Percentiles rank a stretch among this genome's conserved stretches.
These are phyloP conservation scores for Benitochromis conjunctus DNA, from an alignment of 2,113 vertebrate genomes.

Conservation along the genomic window DNA sequence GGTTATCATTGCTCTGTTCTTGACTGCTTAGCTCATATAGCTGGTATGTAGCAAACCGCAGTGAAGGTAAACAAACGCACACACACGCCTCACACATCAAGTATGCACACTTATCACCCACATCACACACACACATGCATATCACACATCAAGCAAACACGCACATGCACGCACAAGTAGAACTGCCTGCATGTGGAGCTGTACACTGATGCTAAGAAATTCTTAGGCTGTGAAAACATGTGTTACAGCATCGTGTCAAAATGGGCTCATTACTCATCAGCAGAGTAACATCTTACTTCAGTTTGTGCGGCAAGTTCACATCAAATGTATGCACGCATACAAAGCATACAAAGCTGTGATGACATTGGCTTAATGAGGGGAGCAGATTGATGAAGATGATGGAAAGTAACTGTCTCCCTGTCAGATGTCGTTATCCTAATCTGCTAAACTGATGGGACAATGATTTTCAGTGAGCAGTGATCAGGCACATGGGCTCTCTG, in stretches of 20 bases:
- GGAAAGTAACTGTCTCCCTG: background rate
- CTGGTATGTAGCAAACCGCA: conserved; percentile 26
- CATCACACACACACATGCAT: too few relatives aligned
- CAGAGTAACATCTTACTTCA: background rate
- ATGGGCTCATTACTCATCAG: background rate
- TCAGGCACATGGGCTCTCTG: background rate
- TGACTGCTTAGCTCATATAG: conserved; percentile 41
- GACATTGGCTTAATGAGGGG: background rate
- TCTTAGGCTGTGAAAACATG: background rate
- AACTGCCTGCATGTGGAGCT: background rate
- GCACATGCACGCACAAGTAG: background rate
- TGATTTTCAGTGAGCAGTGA: background rate
- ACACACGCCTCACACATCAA: background rate
- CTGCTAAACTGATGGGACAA: background rate
- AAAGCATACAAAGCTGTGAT: background rate
- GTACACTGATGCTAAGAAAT: background rate
- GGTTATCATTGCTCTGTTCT: conserved; percentile 38
- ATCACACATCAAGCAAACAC: background rate
- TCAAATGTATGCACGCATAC: background rate
- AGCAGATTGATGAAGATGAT: conserved; percentile 1
- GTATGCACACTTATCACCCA: background rate
- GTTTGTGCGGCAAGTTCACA: background rate
- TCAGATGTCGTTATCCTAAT: conserved; percentile 32
- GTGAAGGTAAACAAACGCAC: background rate
- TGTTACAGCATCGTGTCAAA: background rate